Percentiles rank a stretch among this genome's conserved stretches.
Conservation (phyloP, 2,888 invertebrate species). For the Eristalis intricaria region DNA sequence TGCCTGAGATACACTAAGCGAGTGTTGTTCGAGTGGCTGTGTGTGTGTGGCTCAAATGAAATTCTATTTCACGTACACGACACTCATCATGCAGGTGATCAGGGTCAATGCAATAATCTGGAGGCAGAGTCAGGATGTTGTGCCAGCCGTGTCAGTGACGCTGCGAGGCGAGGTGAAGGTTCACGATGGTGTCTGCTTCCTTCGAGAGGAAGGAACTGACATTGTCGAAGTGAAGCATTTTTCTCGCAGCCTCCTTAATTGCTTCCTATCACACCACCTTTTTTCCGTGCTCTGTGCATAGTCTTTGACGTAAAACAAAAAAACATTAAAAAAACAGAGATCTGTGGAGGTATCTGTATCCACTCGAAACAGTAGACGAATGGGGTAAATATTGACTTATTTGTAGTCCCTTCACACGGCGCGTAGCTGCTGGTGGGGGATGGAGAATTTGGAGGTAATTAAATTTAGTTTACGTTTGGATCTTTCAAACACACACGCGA, state of each 20-base stretch:
- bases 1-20: constrained; percentile 31
- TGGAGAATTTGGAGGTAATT: constrained; percentile 32
- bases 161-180: neutral
- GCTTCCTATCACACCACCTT: constrained; percentile 18
- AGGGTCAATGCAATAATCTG: constrained; percentile 58
- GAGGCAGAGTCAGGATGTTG: constrained; percentile 6
- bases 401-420: constrained; percentile 31
- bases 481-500: constrained; percentile 5
- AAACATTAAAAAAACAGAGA: neutral
- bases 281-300: neutral
- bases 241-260: constrained; percentile 21
- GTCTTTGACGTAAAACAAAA: neutral
- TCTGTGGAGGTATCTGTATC: neutral
- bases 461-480: constrained; percentile 59
- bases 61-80: neutral
- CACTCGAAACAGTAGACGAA: constrained; percentile 26
- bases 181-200: neutral
- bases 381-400: constrained; percentile 56
- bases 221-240: neutral
- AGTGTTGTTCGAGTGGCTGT: neutral
- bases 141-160: neutral
- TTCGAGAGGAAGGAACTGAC: neutral
- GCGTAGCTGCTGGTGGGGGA: neutral
- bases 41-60: neutral
- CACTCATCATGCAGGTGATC: constrained; percentile 59